Evolutionary conservation across 2,113 vertebrate species (phyloP), one percentile per base, ranked within the genome.

Genomic region (Sinocyclocheilus anshuiensis): DNA sequence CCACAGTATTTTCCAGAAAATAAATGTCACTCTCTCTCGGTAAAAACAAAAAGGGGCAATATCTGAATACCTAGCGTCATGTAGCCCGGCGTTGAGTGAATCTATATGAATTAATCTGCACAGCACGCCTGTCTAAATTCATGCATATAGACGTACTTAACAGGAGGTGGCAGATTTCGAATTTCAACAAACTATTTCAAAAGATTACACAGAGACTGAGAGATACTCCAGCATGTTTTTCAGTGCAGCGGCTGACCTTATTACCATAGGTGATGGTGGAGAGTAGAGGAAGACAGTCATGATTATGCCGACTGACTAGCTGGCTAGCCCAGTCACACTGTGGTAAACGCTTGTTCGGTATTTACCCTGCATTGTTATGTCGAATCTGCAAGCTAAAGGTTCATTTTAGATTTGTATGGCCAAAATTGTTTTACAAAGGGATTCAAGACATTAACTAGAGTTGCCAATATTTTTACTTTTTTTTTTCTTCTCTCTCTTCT

Each of bases 351-450:
- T 80, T 87, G 55, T 53, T 74, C 77, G 39, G 65, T 74, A 72
- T 84, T 80, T 80, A 81, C 74, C 33, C 71, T 77, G 86, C 81
- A 83, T 65, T 71, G 72, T 78, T 77, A 42, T 10, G 15, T 83
- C 39, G 15, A 61, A 45, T 84, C 45, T 77, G 86, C 75, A 67
- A 84, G 75, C 76, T 85, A 48, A 84, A 63, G 86, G 79, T 82
- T 75, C 22, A 42, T 74, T 61, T 71, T 84, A 84, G 75, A 87
- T 87, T 87, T 84, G 33, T 87, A 84, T n/a, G 74, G 81, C 81
- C 86, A 84, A 83, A 84, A 81, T 48, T 61, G 81, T 77, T 87
- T 79, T 84, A 72, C 81, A 79, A 84, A 87, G 81, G 86, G 86
- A 87, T 87, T 78, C 75, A 79, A 78, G 75, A 87, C 80, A 83